Conservation (phyloP, 2,797 vertebrate genomes). For the Myotis pilosus region DNA sequence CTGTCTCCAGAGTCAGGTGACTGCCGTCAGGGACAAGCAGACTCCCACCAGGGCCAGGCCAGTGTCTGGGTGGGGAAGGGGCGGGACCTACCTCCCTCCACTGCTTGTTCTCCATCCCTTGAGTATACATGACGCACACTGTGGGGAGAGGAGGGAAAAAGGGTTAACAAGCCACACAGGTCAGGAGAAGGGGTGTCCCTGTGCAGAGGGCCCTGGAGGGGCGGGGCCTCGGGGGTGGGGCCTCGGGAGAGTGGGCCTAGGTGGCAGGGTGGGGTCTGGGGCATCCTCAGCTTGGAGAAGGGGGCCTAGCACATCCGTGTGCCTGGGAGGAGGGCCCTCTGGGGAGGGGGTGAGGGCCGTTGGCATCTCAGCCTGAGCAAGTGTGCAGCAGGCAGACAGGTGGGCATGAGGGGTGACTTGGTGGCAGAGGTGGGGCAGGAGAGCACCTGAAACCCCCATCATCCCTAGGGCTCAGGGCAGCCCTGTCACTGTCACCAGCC, state of each 20-base stretch:
- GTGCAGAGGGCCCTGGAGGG: too few species aligned
- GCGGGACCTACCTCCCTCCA: conserved; percentile 93
- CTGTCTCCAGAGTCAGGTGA: background rate
- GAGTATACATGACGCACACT: conserved; percentile 97
- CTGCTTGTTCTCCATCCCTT: conserved; percentile 94
- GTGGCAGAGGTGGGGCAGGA: background rate
- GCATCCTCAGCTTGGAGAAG: background rate
- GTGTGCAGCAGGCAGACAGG: background rate
- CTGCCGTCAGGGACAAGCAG: background rate
- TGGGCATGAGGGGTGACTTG: background rate
- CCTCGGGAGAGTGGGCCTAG: background rate
- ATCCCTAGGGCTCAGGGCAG: background rate
- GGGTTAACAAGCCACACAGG: background rate
- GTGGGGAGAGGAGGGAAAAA: conserved; percentile 61
- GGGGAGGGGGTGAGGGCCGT: background rate
- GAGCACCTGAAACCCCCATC: background rate
- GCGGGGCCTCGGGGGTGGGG: accelerated
- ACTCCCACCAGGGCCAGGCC: background rate
- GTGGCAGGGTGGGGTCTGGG: background rate
- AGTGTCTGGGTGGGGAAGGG: background rate
- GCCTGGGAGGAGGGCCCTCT: background rate
- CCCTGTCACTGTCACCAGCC: background rate
- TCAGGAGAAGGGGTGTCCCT: background rate
- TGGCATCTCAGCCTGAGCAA: background rate
- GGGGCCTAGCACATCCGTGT: background rate